Evolutionary conservation across 1,140 invertebrate genomes (phyloP).

Genomic region (Listronotus bonariensis): DNA sequence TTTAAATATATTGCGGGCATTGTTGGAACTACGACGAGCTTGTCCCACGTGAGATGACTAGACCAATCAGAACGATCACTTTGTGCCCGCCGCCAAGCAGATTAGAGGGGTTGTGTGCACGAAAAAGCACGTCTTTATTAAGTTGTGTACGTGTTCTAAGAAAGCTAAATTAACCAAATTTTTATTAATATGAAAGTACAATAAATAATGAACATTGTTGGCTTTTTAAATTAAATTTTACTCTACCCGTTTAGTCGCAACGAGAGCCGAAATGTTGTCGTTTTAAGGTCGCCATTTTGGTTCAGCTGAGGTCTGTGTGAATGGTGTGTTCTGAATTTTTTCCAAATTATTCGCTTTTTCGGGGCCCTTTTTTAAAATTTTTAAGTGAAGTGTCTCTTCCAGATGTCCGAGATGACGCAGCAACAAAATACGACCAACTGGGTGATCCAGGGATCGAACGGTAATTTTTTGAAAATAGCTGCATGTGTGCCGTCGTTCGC

Average conservation of each 20-base stretch:
- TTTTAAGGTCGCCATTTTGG: constrained; percentile 64
- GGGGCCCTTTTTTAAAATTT: constrained; percentile 20
- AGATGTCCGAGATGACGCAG: constrained; percentile 59
- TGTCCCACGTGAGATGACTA: constrained; percentile 57
- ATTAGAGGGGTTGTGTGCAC: constrained; percentile 59
- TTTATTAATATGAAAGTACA: constrained; percentile 35
- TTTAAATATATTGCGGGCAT: constrained; percentile 29
- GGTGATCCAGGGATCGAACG: constrained; percentile 68
- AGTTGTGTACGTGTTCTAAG: constrained; percentile 45
- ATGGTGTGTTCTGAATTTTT: constrained; percentile 36
- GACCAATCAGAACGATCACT: constrained; percentile 63
- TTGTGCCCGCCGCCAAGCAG: constrained; percentile 67
- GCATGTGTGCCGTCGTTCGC: constrained; percentile 48
- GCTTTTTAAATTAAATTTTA: constrained; percentile 40
- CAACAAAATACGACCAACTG: constrained; percentile 68
- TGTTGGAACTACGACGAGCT: constrained; percentile 39
- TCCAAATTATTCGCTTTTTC: constrained; percentile 15
- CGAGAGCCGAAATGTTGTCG: constrained; percentile 55
- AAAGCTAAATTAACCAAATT: constrained; percentile 28
- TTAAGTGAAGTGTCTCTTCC: constrained; percentile 3
- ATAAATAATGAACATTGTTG: constrained; percentile 33
- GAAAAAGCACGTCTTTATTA: constrained; percentile 57
- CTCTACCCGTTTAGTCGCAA: constrained; percentile 25
- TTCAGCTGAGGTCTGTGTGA: constrained; percentile 26
- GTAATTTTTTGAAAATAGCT: constrained; percentile 59